Evolutionary conservation across 2,888 invertebrate species (phyloP), one percentile per base, ranked within the genome.

Genomic region (Lithophane leautieri): DNA sequence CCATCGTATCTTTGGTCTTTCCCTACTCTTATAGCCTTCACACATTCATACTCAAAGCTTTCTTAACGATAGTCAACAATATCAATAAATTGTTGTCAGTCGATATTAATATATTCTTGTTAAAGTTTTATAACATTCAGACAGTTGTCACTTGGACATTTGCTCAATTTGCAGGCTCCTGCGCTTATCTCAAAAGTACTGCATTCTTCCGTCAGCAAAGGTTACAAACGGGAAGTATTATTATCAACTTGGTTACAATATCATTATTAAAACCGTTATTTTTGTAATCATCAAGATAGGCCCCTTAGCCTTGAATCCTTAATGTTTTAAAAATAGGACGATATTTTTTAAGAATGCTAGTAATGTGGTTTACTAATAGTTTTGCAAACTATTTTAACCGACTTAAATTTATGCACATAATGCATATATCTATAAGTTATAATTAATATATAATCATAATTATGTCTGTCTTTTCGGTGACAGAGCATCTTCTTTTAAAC

Each of bases 131-230:
- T n/a, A 68, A 9, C 9, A 28, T 40, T 11, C 63, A 2, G 12
- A 0, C 0, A 25, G 12, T 61, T 73, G 12, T 75, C 22, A 63
- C 82, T 82, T 82, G 72, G 69, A 81, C 77, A 19, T 50, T 2
- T 16, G 6, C 34, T 16, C 11, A 47, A 4, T 34, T 61, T 56
- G 54, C 85, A 84, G 77, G 58, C 58, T 76, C 63, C 78, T 28
- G 34, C 52, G 9, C 25, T 61, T 70, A 81, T 81, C 60, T 67
- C 54, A 52, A 25, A 73, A 44, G 19, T 68, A 25, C 78, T 60
- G 25, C 82, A 82, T 82, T 82, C 78, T 82, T 76, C 62, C 47
- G 16, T 28, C n/a, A 70, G 44, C 28, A 85, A 82, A 82, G 82
- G 82, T 82, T 77, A 81, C 44, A 14, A 7, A 63, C 63, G 62